Base-by-base conservation (phyloP, 2,113 vertebrate genomes). In the Paraplagusia blochii region DNA sequence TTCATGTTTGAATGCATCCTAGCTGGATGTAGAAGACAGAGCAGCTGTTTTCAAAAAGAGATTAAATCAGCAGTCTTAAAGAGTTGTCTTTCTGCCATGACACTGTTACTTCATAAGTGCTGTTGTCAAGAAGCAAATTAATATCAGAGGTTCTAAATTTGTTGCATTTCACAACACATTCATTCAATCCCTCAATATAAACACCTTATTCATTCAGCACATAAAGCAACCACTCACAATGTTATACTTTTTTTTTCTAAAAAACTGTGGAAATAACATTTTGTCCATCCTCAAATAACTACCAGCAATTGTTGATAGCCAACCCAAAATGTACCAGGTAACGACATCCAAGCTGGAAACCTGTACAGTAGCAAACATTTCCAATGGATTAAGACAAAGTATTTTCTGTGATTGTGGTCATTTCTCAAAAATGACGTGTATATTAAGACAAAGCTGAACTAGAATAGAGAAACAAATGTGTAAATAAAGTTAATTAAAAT, bases 351-450 rank as follows among this genome's bases (percentile, higher is more conserved):
- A 59, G 44, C 46, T 81, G 73, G 79, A 77, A 79, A 54, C 51
- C 29, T 36, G 76, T 54, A 54, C 15, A 63, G 48, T 33, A 61
- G 44, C 9, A 53, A 73, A 47, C 49, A 65, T 81, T 79, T 74
- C 75, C 52, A 46, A 55, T 18, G 59, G 53, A 83, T 83, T 72
- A 82, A 60, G 65, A 69, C 51, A 45, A 78, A 81, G 83, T 62
- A 66, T 65, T 56, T 53, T 77, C 58, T 55, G 14, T 74, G 64
- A 74, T 69, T 59, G 63, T 59, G 50, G 54, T 76, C 58, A 53
- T 77, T 81, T 63, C 22, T 84, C 73, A 77, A 76, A 75, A 66
- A 58, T 59, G 58, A 79, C 68, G 58, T 54, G 40, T 33, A 56
- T 68, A 57, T 13, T 36, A 60, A 44, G 53, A 53, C 12, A 39